These are phyloP conservation scores for Octomys mimax DNA, from an alignment of 2,797 vertebrate species.

Conservation along the genomic window DNA sequence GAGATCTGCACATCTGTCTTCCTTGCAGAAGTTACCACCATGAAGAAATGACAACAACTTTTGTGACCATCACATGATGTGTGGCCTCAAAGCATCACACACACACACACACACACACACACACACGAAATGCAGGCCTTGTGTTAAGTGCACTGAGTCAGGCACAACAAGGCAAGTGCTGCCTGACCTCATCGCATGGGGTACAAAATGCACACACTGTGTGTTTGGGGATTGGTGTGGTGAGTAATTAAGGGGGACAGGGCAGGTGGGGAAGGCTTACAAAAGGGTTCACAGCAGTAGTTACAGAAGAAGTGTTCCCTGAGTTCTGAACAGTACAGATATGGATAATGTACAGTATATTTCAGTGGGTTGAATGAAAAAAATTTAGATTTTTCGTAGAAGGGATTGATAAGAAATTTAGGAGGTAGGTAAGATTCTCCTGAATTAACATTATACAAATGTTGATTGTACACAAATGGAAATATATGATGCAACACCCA, in stretches of 20 bases:
- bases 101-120: background rate
- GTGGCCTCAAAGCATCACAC: background rate
- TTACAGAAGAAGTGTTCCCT: background rate
- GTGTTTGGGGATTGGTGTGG: background rate
- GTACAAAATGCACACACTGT: background rate
- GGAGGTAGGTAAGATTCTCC: no score
- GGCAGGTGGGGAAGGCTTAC: background rate
- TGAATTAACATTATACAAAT: no score
- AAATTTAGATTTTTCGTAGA: background rate
- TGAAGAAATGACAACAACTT: background rate
- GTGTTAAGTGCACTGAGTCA: background rate
- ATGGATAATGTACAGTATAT: background rate
- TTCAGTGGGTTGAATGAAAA: background rate
- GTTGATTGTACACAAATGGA: no score
- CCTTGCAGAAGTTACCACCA: background rate
- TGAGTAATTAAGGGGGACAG: background rate
- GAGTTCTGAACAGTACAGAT: background rate
- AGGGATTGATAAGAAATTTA: background rate
- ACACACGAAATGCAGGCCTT: background rate
- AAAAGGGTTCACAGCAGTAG: background rate
- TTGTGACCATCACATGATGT: background rate
- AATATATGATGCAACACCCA: no score
- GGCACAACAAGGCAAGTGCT: background rate
- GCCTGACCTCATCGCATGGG: background rate
- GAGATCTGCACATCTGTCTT: background rate